These are phyloP conservation scores for Spisula subtruncata DNA, from an alignment of 2,888 invertebrate genomes.

Conservation along the genomic window DNA sequence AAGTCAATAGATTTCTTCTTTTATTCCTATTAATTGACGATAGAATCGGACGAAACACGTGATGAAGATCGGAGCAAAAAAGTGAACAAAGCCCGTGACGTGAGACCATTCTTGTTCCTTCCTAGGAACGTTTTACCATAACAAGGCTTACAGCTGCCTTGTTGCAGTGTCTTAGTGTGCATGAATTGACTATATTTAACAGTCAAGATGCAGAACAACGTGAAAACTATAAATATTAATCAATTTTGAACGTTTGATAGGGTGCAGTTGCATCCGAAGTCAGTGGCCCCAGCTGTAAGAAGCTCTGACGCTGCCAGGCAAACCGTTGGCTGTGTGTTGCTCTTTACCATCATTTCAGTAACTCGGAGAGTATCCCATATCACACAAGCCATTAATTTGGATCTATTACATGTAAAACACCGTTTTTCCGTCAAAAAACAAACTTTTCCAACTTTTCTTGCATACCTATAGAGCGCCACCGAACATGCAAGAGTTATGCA, in stretches of 20 bases:
- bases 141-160: conserved; percentile 69
- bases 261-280: conserved; percentile 64
- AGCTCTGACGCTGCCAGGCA: conserved; percentile 8
- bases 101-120: conserved; percentile 62
- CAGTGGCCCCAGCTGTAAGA: conserved; percentile 49
- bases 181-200: conserved; percentile 67
- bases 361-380: conserved; percentile 28
- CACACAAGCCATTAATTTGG: conserved; percentile 40
- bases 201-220: conserved; percentile 78
- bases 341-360: conserved; percentile 3
- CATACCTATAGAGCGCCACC: conserved; percentile 70
- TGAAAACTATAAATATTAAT: conserved; percentile 83
- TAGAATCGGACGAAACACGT: conserved; percentile 85
- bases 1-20: conserved; percentile 82
- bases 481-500: conserved; percentile 82
- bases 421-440: conserved; percentile 39
- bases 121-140: conserved; percentile 70
- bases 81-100: conserved; percentile 78
- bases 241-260: conserved; percentile 75
- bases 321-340: background rate
- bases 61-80: conserved; percentile 76
- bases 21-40: conserved; percentile 85
- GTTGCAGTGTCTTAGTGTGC: conserved; percentile 55
- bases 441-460: conserved; percentile 61
- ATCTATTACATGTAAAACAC: conserved; percentile 43